A percentile compares a stretch with the other conserved stretches of the same genome.
Conservation (phyloP, 2,888 invertebrate genomes). For the Harpalus rubripes region DNA sequence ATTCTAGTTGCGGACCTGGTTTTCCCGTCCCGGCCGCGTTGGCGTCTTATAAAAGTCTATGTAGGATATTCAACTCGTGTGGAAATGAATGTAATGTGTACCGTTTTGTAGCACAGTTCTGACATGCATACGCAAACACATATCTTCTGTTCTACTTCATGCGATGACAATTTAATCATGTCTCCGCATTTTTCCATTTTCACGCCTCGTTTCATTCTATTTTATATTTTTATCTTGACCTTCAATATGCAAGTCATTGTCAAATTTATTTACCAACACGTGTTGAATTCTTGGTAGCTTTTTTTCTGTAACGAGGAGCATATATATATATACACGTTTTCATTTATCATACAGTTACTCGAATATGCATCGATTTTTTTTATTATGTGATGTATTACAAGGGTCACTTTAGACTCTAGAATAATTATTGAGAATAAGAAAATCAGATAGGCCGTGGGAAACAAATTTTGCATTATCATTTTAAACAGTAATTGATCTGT, state of each 20-base stretch:
- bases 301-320: too few relatives aligned
- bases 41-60: conserved; percentile 32
- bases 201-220: not conserved
- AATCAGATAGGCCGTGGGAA: too few relatives aligned
- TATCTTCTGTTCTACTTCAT: conserved; percentile 8
- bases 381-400: too few relatives aligned
- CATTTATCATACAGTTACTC: too few relatives aligned
- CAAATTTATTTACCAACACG: not conserved
- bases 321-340: too few relatives aligned
- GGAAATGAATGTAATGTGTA: conserved; percentile 39
- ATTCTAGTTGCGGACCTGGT: conserved; percentile 9
- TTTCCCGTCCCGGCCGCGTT: not conserved
- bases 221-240: not conserved
- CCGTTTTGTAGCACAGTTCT: conserved; percentile 57
- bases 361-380: too few relatives aligned
- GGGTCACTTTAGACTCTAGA: too few relatives aligned
- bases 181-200: conserved; percentile 13
- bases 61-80: conserved; percentile 51
- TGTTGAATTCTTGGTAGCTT: not conserved
- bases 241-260: not conserved
- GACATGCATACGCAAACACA: conserved; percentile 15
- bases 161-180: conserved; percentile 24
- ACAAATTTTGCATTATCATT: too few relatives aligned
- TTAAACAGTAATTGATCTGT: too few relatives aligned
- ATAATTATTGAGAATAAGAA: too few relatives aligned